Evolutionary conservation across 2,888 invertebrate species (phyloP).

Genomic region (Drosophila kuntzei): DNA sequence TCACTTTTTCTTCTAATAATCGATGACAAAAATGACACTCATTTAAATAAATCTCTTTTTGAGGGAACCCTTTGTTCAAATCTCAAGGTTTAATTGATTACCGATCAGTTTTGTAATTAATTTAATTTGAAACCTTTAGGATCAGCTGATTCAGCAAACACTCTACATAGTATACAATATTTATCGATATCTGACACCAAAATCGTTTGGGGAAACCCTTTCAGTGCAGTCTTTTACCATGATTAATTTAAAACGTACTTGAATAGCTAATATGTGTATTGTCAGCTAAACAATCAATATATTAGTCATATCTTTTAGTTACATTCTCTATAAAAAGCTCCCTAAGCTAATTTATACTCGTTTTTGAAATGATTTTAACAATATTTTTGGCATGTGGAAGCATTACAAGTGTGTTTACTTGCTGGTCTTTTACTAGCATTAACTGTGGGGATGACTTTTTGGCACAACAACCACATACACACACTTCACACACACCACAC

Average conservation of each 20-base stretch:
- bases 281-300: not conserved
- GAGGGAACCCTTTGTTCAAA: no score
- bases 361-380: not conserved
- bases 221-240: not conserved
- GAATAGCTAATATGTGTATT: not conserved
- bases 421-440: slow-evolving; percentile 20
- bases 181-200: not conserved
- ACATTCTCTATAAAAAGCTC: not conserved
- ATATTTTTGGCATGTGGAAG: not conserved
- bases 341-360: not conserved
- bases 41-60: no score
- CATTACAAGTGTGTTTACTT: slow-evolving; percentile 4
- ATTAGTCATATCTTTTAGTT: not conserved
- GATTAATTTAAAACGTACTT: not conserved
- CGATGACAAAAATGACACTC: not conserved
- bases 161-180: not conserved
- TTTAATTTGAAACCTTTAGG: no score
- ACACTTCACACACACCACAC: slow-evolving; percentile 5
- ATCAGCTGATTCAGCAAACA: no score
- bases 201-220: not conserved
- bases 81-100: no score
- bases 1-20: not conserved
- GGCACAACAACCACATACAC: not conserved
- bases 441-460: slow-evolving; percentile 18
- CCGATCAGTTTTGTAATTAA: no score